Percentiles rank a stretch among this genome's conserved stretches.
Conservation (phyloP, 2,113 vertebrate species). For the Eurystomus gularis region DNA sequence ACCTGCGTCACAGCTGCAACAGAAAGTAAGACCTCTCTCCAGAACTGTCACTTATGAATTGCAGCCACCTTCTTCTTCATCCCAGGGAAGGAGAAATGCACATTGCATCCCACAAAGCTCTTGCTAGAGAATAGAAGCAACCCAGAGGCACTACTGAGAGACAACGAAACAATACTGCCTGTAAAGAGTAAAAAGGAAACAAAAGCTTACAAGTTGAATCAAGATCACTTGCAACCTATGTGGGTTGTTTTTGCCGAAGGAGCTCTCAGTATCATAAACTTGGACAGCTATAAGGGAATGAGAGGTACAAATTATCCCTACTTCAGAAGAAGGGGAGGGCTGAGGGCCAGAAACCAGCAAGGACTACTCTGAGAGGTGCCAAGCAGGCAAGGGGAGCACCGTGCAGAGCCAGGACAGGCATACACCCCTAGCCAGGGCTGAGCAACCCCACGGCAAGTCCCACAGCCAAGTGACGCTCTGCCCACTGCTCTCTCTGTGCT, state of each 20-base stretch:
- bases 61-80: background rate
- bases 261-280: background rate
- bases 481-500: background rate
- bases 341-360: background rate
- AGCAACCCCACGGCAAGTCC: background rate
- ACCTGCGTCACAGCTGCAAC: background rate
- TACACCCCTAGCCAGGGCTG: background rate
- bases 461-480: fast-evolving
- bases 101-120: fast-evolving
- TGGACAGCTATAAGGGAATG: background rate
- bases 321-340: background rate
- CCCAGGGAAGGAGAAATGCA: background rate
- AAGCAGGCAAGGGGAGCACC: background rate
- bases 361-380: background rate
- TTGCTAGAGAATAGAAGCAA: background rate
- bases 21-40: background rate
- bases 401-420: background rate
- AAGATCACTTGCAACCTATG: background rate
- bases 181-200: background rate
- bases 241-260: background rate
- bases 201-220: background rate
- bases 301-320: background rate
- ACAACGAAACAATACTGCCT: background rate
- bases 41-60: background rate
- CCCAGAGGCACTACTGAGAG: background rate